phyloP scores from a whole-genome alignment of 2,888 invertebrate species.

The Hybos culiciformis region DNA sequence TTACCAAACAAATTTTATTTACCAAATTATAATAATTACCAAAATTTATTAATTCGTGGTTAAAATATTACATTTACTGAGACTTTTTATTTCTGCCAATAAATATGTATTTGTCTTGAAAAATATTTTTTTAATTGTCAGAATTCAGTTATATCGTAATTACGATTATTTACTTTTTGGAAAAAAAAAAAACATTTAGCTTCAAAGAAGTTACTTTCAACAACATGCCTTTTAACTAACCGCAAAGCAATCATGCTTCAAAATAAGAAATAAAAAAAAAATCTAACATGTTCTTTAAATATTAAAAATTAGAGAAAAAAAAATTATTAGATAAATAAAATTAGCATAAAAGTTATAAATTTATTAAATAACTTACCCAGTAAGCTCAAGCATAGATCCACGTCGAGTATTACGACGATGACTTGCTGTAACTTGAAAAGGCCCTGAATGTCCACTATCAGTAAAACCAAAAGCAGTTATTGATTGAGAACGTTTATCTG shows the following conservation, averaged over 20 bases:
- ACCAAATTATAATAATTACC: no score
- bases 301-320: slow-evolving; percentile 8
- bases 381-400: slow-evolving; percentile 71
- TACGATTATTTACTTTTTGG: no score
- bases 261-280: slow-evolving; percentile 2
- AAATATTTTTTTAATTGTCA: no score
- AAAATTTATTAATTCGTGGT: no score
- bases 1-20: no score
- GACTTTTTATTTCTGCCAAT: no score
- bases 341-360: slow-evolving; percentile 3
- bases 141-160: no score
- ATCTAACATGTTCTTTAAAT: neutral
- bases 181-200: no score
- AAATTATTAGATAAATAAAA: slow-evolving; percentile 10
- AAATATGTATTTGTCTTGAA: no score
- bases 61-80: no score
- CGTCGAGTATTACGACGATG: slow-evolving; percentile 56
- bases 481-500: slow-evolving; percentile 29
- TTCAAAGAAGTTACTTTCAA: no score
- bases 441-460: slow-evolving; percentile 40
- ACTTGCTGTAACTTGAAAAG: slow-evolving; percentile 51
- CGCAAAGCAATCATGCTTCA: neutral
- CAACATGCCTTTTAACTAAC: no score
- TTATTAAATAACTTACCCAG: slow-evolving; percentile 44
- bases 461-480: slow-evolving; percentile 25